These are phyloP conservation scores for Tribolium freemani DNA, from an alignment of 2,888 invertebrate species.

Conservation along the genomic window DNA sequence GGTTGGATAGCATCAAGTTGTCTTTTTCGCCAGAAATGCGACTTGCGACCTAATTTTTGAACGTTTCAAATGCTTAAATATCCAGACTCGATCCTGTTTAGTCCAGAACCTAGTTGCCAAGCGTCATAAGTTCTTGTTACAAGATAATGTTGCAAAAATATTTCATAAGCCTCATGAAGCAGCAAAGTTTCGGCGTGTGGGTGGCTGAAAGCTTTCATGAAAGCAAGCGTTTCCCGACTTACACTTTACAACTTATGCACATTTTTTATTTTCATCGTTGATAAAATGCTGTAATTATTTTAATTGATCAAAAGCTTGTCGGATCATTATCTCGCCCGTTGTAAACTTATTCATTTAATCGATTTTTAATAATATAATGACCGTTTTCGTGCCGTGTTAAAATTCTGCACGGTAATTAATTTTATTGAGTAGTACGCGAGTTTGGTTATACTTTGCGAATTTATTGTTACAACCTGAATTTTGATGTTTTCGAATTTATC, in stretches of 20 bases:
- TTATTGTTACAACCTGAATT: constrained; percentile 17
- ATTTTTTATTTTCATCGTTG: neutral
- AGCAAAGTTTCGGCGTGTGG: constrained; percentile 5
- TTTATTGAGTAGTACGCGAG: neutral
- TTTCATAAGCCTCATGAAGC: constrained; percentile 13
- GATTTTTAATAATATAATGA: neutral
- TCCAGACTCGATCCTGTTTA: constrained; percentile 13
- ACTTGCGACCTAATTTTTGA: constrained; percentile 14
- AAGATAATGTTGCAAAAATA: constrained; percentile 16
- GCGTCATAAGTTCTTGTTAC: constrained; percentile 17
- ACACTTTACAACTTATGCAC: neutral
- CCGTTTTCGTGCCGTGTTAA: neutral
- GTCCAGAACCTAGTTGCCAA: constrained; percentile 15
- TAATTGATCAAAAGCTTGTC: neutral
- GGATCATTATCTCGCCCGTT: neutral
- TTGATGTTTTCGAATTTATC: constrained; percentile 18
- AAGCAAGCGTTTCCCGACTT: neutral
- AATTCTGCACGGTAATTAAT: neutral
- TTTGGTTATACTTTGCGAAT: neutral
- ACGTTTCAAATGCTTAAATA: constrained; percentile 6
- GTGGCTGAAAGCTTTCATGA: constrained; percentile 8
- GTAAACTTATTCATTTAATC: neutral
- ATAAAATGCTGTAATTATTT: neutral
- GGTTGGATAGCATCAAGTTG: neutral
- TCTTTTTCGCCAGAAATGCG: neutral